Percentiles rank a stretch among this genome's conserved stretches.
These are phyloP conservation scores for Oryzias woworae DNA, from an alignment of 2,113 vertebrate species.

Conservation along the genomic window DNA sequence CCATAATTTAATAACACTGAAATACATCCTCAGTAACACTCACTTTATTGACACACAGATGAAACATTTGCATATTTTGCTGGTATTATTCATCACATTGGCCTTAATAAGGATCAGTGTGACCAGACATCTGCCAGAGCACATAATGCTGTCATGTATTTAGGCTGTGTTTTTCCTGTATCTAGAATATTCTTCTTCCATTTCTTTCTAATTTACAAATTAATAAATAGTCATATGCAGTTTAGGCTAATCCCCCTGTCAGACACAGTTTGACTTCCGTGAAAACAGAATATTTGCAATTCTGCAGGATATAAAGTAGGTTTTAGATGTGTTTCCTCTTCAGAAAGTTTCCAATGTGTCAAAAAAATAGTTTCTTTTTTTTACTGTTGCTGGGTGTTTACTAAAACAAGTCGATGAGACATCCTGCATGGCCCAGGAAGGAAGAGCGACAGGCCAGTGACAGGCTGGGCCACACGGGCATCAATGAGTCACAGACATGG, in stretches of 20 bases:
- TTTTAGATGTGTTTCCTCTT: constrained; percentile 20
- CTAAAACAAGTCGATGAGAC: constrained; percentile 30
- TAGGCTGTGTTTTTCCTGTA: constrained; percentile 25
- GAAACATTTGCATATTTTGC: constrained; percentile 41
- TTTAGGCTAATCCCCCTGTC: constrained; percentile 25
- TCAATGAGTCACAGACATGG: constrained; percentile 71
- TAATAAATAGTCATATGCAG: constrained; percentile 7
- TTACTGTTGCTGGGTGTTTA: constrained; percentile 39
- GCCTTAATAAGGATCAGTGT: neutral
- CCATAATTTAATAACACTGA: constrained; percentile 2
- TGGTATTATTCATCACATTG: neutral
- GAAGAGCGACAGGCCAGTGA: constrained; percentile 66
- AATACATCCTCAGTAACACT: constrained; percentile 18
- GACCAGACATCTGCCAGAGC: constrained; percentile 26
- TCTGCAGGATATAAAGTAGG: neutral
- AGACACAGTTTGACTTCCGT: no score
- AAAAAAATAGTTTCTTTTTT: neutral
- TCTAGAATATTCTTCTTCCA: neutral
- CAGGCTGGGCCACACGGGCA: constrained; percentile 66
- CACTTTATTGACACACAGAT: constrained; percentile 37
- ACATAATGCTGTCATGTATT: constrained; percentile 23
- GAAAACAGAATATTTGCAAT: no score
- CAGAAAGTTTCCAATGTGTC: neutral
- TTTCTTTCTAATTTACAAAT: constrained; percentile 11
- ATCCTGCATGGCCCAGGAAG: constrained; percentile 37